Evolutionary conservation across 2,113 vertebrate genomes (phyloP), one percentile per base, ranked within the genome.

Genomic region (Silurus glanis): DNA sequence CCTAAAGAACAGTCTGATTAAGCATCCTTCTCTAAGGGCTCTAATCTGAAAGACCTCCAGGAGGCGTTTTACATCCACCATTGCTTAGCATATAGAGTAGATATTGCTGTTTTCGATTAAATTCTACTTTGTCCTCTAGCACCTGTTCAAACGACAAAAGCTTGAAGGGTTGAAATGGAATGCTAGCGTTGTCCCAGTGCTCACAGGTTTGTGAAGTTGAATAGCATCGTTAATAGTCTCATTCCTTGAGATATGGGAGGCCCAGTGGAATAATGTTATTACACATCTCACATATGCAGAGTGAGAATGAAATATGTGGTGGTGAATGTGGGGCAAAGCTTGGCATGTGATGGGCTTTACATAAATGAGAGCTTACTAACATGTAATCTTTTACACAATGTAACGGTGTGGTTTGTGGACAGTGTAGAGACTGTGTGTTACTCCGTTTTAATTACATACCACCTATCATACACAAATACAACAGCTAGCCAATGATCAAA

Each of bases 401-500:
- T 17, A 64, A 17, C 12, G 5, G 16, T 67, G 17, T 61, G 17
- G 9, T 51, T 55, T 47, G 28, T 37, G 21, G 1, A 72, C 37
- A 9, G 17, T 47, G 14, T 12, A 49, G 0, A 58, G n/a, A 13
- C 5, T 61, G 64, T 49, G 45, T 45, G 23, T 0, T 7, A 80
- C 69, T 64, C n/a, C 23, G 61, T 45, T 2, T 74, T 6, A 61
- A 62, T 74, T 66, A 45, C 25, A 88, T 83, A n/a, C 88, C 86
- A 79, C 93, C 91, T 91, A 89, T 89, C 91, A 90, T 87, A 89
- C 90, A 93, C 94, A 91, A 93, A 93, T 91, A 91, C 92, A 91
- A 92, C 94, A 93, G 94, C 93, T 94, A 92, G 92, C 89, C 91
- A 91, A 89, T 90, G 89, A 91, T 88, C 91, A 94, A 93, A 93